Percentiles rank a stretch among this genome's conserved stretches.
These are phyloP conservation scores for Danaus plexippus DNA, from an alignment of 1,140 invertebrate genomes.

Conservation along the genomic window DNA sequence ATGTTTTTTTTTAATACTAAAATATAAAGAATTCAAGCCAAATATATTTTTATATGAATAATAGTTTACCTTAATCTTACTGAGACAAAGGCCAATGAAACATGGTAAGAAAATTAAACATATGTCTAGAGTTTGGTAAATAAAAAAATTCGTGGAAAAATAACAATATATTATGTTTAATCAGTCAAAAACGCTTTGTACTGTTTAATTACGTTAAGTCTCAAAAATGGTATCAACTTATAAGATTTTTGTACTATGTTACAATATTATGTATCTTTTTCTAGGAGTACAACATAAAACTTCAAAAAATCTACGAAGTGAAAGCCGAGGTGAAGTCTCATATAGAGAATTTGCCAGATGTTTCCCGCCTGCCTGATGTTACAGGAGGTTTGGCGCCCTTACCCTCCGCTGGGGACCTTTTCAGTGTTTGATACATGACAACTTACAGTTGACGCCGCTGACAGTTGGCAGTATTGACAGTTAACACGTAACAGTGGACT, in stretches of 20 bases:
- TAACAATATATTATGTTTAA: too few species aligned
- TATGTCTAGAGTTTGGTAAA: too few species aligned
- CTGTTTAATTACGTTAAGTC: too few species aligned
- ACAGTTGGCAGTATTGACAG: too few species aligned
- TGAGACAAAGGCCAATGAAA: too few species aligned
- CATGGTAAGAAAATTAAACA: too few species aligned
- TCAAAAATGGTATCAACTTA: too few species aligned
- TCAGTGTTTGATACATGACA: constrained; percentile 73
- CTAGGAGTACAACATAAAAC: constrained; percentile 77
- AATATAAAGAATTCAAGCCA: too few species aligned
- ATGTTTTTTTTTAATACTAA: too few species aligned
- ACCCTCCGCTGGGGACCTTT: constrained; percentile 94
- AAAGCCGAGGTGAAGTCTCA: constrained; percentile 91
- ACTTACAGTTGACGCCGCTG: neutral
- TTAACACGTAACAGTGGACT: neutral
- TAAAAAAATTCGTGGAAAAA: too few species aligned
- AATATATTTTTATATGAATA: neutral
- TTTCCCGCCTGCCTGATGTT: constrained; percentile 91
- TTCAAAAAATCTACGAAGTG: constrained; percentile 87
- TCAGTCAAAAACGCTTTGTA: too few species aligned
- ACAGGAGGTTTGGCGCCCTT: constrained; percentile 91
- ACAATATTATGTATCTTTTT: constrained; percentile 14
- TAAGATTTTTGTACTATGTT: neutral
- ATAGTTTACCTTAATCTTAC: too few species aligned
- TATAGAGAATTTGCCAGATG: constrained; percentile 92